Conservation (phyloP, 2,888 invertebrate genomes). For the Hyalella azteca region DNA sequence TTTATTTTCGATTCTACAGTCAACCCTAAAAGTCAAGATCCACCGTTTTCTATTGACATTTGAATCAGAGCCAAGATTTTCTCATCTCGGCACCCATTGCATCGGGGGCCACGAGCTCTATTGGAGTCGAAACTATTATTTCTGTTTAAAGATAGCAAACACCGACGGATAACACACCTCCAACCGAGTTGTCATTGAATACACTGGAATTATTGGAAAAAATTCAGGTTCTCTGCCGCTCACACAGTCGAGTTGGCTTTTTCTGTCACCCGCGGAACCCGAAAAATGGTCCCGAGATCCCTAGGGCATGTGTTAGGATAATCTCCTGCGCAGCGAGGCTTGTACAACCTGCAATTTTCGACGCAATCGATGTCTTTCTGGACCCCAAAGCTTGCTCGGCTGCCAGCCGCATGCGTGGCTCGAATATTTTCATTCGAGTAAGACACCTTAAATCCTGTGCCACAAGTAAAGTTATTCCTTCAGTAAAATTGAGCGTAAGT, state of each 20-base stretch:
- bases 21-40: neutral
- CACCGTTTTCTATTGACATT: neutral
- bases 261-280: too few relatives aligned
- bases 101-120: too few relatives aligned
- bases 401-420: slow-evolving; percentile 18
- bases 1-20: neutral
- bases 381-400: neutral
- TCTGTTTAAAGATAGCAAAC: too few relatives aligned
- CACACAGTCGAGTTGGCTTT: too few relatives aligned
- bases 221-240: too few relatives aligned
- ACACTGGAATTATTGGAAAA: too few relatives aligned
- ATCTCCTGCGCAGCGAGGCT: neutral
- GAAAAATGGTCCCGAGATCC: neutral
- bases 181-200: too few relatives aligned
- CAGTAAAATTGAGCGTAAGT: slow-evolving; percentile 30
- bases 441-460: neutral
- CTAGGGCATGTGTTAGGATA: neutral
- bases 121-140: too few relatives aligned
- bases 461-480: slow-evolving; percentile 10
- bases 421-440: slow-evolving; percentile 1
- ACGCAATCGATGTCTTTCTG: slow-evolving; percentile 21
- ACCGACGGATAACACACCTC: too few relatives aligned
- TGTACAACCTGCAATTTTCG: slow-evolving; percentile 11
- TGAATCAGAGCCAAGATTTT: slow-evolving; percentile 27
- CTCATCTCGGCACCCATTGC: neutral